Evolutionary conservation across 2,113 vertebrate genomes (phyloP), one percentile per base, ranked within the genome.

Genomic region (Burhinus oedicnemus): DNA sequence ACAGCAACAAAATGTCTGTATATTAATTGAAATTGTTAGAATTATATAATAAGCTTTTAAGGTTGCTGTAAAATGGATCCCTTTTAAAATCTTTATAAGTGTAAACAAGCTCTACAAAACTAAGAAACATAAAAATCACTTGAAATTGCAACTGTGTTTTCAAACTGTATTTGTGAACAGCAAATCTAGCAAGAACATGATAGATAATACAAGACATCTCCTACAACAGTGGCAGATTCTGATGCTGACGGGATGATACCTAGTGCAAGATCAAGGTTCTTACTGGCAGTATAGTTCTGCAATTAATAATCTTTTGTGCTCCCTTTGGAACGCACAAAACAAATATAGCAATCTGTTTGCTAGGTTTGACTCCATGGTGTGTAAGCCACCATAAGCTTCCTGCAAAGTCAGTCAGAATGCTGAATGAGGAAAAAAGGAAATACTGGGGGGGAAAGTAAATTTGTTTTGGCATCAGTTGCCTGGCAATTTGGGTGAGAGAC

Each of bases 241-340:
- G 91, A 75, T 83, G 84, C 65, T 32, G 83, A 74, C 42, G 61
- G 80, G 72, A 66, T 18, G 65, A 76, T 79, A 78, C 19, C 62
- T 57, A 69, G 36, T 36, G 78, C 81, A 61, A 61, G 89, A 84
- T 74, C 71, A 85, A 93, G 78, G 66, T 61, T 77, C 62, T 61
- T 90, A 69, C 45, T 95, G 89, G 80, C 74, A 77, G 81, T 19
- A 20, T 20, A 66, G 77, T 60, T 89, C 93, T 88, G 78, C 60
- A 87, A 27, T 93, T 93, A 93, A 82, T 83, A 72, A 93, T 80
- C 82, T 66, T 85, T 66, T 55, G 49, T 85, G 74, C 68, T 93
- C 58, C 22, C 68, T 32, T 72, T 74, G 93, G 58, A 80, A 57
- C 36, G 70, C 91, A 74, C 74, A 87, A 55, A 87, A 45, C 80